A percentile compares a stretch with the other conserved stretches of the same genome.
Conservation (phyloP, 2,797 vertebrate genomes). For the Hydrolagus colliei region DNA sequence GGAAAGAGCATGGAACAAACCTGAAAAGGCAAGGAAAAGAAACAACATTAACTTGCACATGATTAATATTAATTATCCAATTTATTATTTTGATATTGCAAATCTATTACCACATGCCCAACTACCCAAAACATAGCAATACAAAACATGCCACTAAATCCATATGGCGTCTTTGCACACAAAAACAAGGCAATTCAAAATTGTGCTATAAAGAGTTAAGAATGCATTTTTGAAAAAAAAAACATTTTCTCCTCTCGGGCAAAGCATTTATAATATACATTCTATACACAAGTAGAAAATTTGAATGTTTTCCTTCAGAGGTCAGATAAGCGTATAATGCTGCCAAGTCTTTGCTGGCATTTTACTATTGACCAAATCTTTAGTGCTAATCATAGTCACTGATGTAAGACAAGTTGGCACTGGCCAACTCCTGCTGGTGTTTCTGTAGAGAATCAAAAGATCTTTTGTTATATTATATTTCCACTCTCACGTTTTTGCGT, state of each 20-base stretch:
- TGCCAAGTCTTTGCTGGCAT: neutral
- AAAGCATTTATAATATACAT: neutral
- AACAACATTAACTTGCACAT: no score
- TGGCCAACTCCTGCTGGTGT: neutral
- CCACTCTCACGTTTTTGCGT: neutral
- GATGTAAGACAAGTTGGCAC: neutral
- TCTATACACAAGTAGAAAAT: neutral
- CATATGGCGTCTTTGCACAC: no score
- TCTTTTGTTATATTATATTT: neutral
- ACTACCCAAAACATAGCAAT: no score
- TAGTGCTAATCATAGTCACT: neutral
- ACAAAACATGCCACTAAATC: no score
- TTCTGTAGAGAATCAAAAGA: neutral
- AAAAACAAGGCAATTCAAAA: no score
- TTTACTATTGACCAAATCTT: neutral
- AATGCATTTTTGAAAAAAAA: neutral
- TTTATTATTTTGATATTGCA: no score
- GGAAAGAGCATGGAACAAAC: no score
- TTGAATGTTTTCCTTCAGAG: neutral
- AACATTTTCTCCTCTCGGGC: neutral
- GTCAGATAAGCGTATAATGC: neutral
- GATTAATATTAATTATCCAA: no score
- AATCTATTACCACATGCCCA: no score
- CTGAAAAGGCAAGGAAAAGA: no score
- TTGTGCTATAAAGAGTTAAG: no score